phyloP scores from a whole-genome alignment of 1,140 invertebrate genomes.

The Aradophagus sp. region DNA sequence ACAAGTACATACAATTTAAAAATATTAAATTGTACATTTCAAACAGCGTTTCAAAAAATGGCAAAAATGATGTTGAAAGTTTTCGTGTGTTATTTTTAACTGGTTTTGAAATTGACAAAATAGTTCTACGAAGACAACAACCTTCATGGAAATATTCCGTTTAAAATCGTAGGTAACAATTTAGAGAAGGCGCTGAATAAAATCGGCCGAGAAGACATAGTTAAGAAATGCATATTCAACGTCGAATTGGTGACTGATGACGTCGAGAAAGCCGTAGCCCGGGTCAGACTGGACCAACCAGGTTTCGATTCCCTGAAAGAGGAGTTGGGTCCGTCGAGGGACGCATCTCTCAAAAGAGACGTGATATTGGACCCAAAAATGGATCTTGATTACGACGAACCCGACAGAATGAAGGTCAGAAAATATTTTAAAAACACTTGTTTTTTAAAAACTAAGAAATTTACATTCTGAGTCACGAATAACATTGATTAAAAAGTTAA shows the following conservation, averaged over 20 bases:
- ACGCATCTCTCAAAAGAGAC: constrained; percentile 78
- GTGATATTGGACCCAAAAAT: constrained; percentile 80
- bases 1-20: too few relatives aligned
- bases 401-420: constrained; percentile 71
- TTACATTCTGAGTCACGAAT: too few relatives aligned
- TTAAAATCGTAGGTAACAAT: constrained; percentile 82
- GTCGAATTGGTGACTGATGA: constrained; percentile 87
- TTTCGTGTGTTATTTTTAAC: too few relatives aligned
- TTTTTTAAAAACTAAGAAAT: too few relatives aligned
- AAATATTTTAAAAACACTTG: too few relatives aligned
- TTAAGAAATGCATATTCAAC: constrained; percentile 91
- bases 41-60: too few relatives aligned
- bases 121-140: too few relatives aligned
- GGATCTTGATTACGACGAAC: constrained; percentile 80
- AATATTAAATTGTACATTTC: too few relatives aligned
- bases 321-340: constrained; percentile 81
- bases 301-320: constrained; percentile 84
- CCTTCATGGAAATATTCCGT: constrained; percentile 24
- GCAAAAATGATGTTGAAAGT: too few relatives aligned
- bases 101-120: too few relatives aligned
- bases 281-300: constrained; percentile 84
- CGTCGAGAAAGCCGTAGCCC: constrained; percentile 85
- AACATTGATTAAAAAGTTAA: too few relatives aligned
- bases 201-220: constrained; percentile 94
- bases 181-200: constrained; percentile 91